phyloP scores from a whole-genome alignment of 2,797 vertebrate genomes.

The Acomys russatus region DNA sequence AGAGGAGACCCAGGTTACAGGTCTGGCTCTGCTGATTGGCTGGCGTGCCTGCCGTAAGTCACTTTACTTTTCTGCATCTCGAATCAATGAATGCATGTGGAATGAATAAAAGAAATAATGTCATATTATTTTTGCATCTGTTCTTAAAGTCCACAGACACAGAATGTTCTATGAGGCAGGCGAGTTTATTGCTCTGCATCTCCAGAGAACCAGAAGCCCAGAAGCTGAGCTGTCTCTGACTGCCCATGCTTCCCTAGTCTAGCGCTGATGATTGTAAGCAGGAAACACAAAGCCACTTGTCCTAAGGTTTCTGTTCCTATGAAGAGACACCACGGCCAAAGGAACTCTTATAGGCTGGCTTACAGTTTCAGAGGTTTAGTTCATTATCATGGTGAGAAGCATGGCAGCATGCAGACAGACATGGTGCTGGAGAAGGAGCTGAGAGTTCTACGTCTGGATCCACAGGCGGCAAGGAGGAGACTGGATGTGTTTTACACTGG shows the following conservation, averaged over 20 bases:
- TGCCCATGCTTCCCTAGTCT: neutral
- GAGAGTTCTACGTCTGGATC: no score
- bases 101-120: slow-evolving; percentile 4
- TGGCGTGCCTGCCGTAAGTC: neutral
- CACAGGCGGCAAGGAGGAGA: no score
- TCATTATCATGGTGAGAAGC: no score
- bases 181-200: neutral
- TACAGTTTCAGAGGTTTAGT: no score
- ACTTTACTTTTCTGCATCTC: neutral
- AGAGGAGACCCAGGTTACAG: neutral
- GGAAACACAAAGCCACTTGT: neutral
- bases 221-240: neutral
- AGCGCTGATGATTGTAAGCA: neutral
- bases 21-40: neutral
- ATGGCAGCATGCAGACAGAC: no score
- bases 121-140: slow-evolving; percentile 5
- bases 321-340: no score
- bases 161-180: neutral
- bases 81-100: neutral
- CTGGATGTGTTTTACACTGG: no score
- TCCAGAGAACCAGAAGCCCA: neutral
- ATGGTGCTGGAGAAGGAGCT: no score
- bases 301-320: no score
- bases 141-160: neutral
- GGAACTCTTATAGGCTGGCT: no score